These are phyloP conservation scores for Megaustenia siamemsis DNA, from an alignment of 2,888 invertebrate species.

Conservation along the genomic window DNA sequence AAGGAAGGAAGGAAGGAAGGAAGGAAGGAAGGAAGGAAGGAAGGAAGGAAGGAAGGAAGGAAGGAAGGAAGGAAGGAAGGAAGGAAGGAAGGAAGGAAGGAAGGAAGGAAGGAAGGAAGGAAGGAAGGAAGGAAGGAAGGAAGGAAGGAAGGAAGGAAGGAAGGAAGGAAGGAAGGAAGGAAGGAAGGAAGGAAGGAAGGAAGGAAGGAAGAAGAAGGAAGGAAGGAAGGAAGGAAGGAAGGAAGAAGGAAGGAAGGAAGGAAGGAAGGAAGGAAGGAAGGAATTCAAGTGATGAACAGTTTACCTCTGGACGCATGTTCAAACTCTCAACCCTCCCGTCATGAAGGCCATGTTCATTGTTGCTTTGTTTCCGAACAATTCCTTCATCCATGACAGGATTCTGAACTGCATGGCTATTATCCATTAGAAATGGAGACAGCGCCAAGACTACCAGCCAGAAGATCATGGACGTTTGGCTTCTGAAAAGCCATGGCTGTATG, in stretches of 20 bases:
- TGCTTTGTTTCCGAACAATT: not conserved
- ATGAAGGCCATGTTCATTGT: not conserved
- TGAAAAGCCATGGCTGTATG: not conserved
- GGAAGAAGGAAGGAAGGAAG: not conserved
- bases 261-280: not conserved
- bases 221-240: not conserved
- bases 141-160: not conserved
- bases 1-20: too few species aligned
- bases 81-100: too few species aligned
- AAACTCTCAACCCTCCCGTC: not conserved
- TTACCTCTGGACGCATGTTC: not conserved
- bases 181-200: not conserved
- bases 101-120: too few species aligned
- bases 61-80: not conserved
- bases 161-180: conserved; percentile 15
- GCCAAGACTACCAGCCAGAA: not conserved
- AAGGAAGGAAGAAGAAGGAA: not conserved
- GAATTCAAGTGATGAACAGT: too few species aligned
- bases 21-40: too few species aligned
- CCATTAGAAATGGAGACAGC: not conserved
- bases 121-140: not conserved
- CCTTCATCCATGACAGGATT: not conserved
- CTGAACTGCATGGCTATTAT: not conserved
- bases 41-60: not conserved
- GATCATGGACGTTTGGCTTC: not conserved